Evolutionary conservation across 2,113 vertebrate genomes (phyloP), one percentile per base, ranked within the genome.

Genomic region (Saguinus midas): DNA sequence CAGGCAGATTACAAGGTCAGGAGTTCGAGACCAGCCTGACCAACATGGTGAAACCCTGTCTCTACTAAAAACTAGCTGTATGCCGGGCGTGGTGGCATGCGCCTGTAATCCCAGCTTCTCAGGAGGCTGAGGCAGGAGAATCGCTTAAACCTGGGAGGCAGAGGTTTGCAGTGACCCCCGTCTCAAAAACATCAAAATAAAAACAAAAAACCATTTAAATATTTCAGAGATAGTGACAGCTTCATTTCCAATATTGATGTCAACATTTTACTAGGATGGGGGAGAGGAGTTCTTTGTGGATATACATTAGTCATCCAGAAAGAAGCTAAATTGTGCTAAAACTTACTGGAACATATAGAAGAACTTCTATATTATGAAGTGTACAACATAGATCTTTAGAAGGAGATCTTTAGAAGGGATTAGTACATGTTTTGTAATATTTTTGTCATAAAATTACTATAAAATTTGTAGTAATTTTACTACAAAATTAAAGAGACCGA

Each of bases 401-500:
- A 73, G 55, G 61, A 45, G 95, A n/a, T 95, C 82, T 64, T 94
- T 91, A 35, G 0, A 57, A 73, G 55, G 61, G 82, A 81, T 75
- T 52, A 66, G 21, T 61, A 61, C 13, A 40, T 68, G 14, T 79
- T 94, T 84, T 85, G 66, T 89, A 66, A 81, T 97, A 10, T 87
- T 81, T 95, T 81, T 91, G n/a, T 85, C 78, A 50, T 96, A 93
- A 96, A 94, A 96, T 94, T 52, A 79, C 43, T 92, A 76, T 61
- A 35, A 27, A 73, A 48, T 82, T 55, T 76, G 45, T 61, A 96
- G 20, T 87, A 89, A 52, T 52, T 52, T 52, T 52, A 52, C 50
- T 17, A 17, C 50, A 52, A 52, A 52, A 16, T 52, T 52, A 52
- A 52, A 14, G 52, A 52, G 52, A 52, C 16, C 18, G 5, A 52